Evolutionary conservation across 2,113 vertebrate species (phyloP).

Genomic region (Tragelaphus scriptus): DNA sequence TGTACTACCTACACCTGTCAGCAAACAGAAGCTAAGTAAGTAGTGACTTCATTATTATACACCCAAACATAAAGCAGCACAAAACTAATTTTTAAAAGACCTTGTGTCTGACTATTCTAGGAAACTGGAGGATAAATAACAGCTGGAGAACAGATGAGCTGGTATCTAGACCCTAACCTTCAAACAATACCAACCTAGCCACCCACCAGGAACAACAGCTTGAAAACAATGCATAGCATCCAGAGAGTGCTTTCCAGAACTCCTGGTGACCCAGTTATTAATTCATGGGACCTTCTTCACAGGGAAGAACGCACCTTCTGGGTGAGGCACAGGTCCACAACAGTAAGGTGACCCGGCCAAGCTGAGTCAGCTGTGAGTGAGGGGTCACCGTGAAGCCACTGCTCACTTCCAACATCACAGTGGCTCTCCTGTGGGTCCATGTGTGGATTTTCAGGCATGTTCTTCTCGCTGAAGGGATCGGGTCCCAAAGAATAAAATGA

Average conservation of each 20-base stretch:
- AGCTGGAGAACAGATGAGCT: slow-evolving; percentile 44
- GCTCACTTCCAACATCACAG: background rate
- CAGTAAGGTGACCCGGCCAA: background rate
- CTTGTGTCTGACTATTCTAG: background rate
- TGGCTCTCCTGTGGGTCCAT: background rate
- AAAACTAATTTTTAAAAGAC: slow-evolving; percentile 22
- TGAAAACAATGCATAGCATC: background rate
- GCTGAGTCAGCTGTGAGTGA: background rate
- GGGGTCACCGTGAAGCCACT: background rate
- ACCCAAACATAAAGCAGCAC: background rate
- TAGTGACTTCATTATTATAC: slow-evolving; percentile 26
- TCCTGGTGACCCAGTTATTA: background rate
- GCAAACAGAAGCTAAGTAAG: background rate
- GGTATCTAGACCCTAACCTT: slow-evolving; percentile 36
- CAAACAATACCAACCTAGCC: slow-evolving; percentile 32
- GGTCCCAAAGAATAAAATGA: background rate
- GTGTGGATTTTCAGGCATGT: background rate
- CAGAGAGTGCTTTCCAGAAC: background rate
- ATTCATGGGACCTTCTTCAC: background rate
- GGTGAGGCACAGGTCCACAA: background rate
- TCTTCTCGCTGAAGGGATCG: background rate
- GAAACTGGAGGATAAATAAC: slow-evolving; percentile 59
- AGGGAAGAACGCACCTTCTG: background rate
- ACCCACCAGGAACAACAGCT: background rate
- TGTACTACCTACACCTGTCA: background rate